phyloP scores from a whole-genome alignment of 2,113 vertebrate species.

The Chionodraco myersi region DNA sequence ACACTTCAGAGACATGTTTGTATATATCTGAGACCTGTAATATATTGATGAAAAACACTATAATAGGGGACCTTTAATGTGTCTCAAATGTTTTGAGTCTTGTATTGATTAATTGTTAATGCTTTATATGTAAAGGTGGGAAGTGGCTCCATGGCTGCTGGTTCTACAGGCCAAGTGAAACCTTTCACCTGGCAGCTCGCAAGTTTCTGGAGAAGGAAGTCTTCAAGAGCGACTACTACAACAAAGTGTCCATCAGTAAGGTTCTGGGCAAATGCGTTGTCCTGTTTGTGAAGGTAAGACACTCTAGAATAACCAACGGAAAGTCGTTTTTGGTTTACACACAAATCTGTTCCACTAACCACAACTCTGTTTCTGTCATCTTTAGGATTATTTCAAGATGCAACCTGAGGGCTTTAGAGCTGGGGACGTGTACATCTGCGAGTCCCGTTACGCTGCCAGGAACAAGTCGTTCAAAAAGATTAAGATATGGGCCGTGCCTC shows the following conservation, averaged over 20 bases:
- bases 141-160: constrained; percentile 98
- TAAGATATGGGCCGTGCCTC: constrained; percentile 94
- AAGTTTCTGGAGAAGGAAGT: constrained; percentile 99
- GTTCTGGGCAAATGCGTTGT: constrained; percentile 97
- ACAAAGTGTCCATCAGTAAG: constrained; percentile 93
- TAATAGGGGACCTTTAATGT: no score
- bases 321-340: background rate
- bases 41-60: no score
- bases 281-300: constrained; percentile 95
- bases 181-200: constrained; percentile 95
- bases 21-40: no score
- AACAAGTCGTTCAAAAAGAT: constrained; percentile 98
- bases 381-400: constrained; percentile 96
- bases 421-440: constrained; percentile 95
- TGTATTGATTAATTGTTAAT: background rate
- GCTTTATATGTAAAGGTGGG: constrained; percentile 85
- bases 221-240: constrained; percentile 98
- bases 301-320: background rate
- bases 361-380: background rate
- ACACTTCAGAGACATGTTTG: no score
- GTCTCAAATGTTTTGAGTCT: background rate
- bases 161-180: constrained; percentile 98
- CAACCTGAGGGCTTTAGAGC: constrained; percentile 92
- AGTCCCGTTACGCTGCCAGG: constrained; percentile 94
- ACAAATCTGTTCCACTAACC: background rate